Percentiles rank a stretch among this genome's conserved stretches.
Conservation (phyloP, 2,888 invertebrate species). For the Ectemnius continuus region DNA sequence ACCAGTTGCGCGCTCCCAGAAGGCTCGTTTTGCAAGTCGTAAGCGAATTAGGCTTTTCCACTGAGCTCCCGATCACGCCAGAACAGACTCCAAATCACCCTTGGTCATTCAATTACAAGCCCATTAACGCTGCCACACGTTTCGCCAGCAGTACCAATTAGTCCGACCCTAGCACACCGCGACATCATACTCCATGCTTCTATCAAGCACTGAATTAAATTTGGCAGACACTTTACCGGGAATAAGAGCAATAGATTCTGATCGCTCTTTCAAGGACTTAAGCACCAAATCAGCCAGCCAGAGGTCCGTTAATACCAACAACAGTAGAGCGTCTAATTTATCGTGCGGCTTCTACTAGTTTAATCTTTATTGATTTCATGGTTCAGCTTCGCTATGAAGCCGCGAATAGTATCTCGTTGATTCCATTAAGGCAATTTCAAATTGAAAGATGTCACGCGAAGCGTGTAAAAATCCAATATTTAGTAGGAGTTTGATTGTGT, state of each 20-base stretch:
- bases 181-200: slow-evolving; percentile 11
- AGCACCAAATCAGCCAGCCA: background rate
- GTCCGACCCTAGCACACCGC: slow-evolving; percentile 4
- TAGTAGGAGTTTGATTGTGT: background rate
- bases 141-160: slow-evolving; percentile 32
- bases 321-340: slow-evolving; percentile 6
- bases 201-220: background rate
- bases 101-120: slow-evolving; percentile 59
- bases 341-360: background rate
- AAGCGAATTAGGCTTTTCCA: slow-evolving; percentile 61
- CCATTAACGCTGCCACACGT: slow-evolving; percentile 34
- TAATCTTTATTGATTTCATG: slow-evolving; percentile 4
- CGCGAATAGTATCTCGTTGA: background rate
- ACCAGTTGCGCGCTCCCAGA: slow-evolving; percentile 74
- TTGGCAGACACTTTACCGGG: background rate
- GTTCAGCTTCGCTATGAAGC: background rate
- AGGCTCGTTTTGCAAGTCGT: slow-evolving; percentile 71
- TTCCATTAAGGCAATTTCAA: background rate
- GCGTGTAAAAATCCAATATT: background rate
- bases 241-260: background rate
- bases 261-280: background rate
- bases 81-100: slow-evolving; percentile 52
- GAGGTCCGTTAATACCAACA: background rate
- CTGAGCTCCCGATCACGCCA: slow-evolving; percentile 31
- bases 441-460: background rate